phyloP scores from a whole-genome alignment of 2,113 vertebrate species.

The Dicaeum eximium region DNA sequence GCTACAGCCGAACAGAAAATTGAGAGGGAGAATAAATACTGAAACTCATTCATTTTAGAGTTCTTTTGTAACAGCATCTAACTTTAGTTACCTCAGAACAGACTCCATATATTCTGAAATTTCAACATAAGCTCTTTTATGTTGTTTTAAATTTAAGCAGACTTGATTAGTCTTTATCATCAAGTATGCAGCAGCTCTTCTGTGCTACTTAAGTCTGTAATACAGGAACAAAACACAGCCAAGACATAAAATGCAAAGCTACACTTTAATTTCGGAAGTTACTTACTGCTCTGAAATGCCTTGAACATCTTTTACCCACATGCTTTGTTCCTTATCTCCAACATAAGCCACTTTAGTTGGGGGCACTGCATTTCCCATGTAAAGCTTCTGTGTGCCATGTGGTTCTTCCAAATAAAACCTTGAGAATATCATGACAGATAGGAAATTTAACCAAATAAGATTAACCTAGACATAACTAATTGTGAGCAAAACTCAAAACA shows the following conservation, averaged over 20 bases:
- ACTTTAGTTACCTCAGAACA: background rate
- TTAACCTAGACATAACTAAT: background rate
- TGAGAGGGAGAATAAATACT: background rate
- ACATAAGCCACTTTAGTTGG: slow-evolving; percentile 81
- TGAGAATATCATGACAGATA: background rate
- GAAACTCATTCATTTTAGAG: background rate
- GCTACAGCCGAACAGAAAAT: background rate
- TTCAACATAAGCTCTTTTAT: background rate
- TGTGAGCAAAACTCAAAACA: background rate
- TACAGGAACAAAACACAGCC: background rate
- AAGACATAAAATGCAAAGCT: background rate
- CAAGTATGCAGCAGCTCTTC: background rate
- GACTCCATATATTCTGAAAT: background rate
- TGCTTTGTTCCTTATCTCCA: slow-evolving; percentile 87
- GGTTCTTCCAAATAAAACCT: slow-evolving; percentile 90
- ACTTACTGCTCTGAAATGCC: slow-evolving; percentile 91
- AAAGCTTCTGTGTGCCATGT: slow-evolving; percentile 82
- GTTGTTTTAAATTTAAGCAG: background rate
- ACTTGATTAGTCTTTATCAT: background rate
- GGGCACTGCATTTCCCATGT: slow-evolving; percentile 75
- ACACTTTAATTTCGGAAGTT: background rate
- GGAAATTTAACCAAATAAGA: background rate
- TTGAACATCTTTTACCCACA: slow-evolving; percentile 91
- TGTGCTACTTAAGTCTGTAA: background rate
- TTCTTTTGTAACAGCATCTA: background rate